Base-by-base conservation (phyloP, 2,888 invertebrate genomes). In the Spatulosminthurus flaviceps region DNA sequence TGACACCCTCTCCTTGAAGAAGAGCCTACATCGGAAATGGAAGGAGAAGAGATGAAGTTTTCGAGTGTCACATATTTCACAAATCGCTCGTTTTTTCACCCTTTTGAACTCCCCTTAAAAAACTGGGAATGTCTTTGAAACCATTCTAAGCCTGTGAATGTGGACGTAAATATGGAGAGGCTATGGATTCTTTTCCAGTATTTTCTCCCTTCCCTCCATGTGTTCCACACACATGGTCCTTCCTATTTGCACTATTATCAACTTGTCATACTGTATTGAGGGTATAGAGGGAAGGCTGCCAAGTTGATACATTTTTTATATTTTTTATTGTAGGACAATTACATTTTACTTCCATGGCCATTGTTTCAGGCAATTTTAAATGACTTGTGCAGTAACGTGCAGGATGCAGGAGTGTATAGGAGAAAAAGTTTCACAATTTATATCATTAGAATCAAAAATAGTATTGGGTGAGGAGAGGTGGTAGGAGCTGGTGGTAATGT, bases 1-100 rank as follows among this genome's bases (percentile, higher is more conserved):
- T 21, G 75, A 75, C 75, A 76, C 76, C 51, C 76, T 76, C 60
- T 51, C 60, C 34, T 61, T 71, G 70, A 69, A 79, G n/a, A n/a
- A n/a, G n/a, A n/a, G n/a, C n/a, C n/a, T n/a, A n/a, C 73, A 73
- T 77, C 70, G 42, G 79, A 77, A 77, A 77, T 42, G 77, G 72
- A 22, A 77, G 67, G 41, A 64, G 71, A 71, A 29, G 66, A 79
- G 43, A 77, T 71, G 77, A 77, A 67, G 66, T 67, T 41, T 79
- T 74, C 74, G 60, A 70, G 43, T 76, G 71, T 77, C 76, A 72
- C 79, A 79, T 79, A 79, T 79, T 79, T 79, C 79, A 79, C 79
- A 79, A 79, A 79, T 79, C 34, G 79, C 70, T 70, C 61, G 60
- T 64, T 66, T 75, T 77, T 73, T 67, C 76, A 71, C 73, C 79